Evolutionary conservation across 2,797 vertebrate species (phyloP).

Genomic region (Betta splendens): DNA sequence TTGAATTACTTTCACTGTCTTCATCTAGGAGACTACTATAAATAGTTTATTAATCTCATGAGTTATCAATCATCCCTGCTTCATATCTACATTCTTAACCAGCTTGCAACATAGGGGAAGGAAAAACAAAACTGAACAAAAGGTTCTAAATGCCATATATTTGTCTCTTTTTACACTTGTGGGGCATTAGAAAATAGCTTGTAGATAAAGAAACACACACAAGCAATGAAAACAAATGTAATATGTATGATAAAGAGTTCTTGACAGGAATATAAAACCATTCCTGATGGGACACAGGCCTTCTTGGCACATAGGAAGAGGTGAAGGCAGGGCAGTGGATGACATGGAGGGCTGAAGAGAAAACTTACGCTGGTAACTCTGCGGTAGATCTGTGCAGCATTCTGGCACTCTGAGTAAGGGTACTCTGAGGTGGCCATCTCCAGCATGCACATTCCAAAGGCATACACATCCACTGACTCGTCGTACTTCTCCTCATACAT

Average conservation of each 20-base stretch:
- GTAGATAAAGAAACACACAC: constrained; percentile 27
- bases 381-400: constrained; percentile 99
- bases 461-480: constrained; percentile 99
- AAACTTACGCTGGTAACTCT: constrained; percentile 99
- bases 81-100: constrained; percentile 20
- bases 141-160: constrained; percentile 7
- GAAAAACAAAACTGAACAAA: constrained; percentile 12
- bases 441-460: constrained; percentile 99
- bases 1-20: constrained; percentile 26
- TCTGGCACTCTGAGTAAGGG: constrained; percentile 99
- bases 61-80: constrained; percentile 30
- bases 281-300: constrained; percentile 61
- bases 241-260: constrained; percentile 23
- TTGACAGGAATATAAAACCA: constrained; percentile 34
- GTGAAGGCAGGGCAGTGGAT: constrained; percentile 62
- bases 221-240: constrained; percentile 28
- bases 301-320: constrained; percentile 59
- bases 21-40: too few species aligned
- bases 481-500: constrained; percentile 99
- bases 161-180: constrained; percentile 3
- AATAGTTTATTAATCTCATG: too few species aligned
- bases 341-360: constrained; percentile 57
- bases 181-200: background rate
- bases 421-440: constrained; percentile 99
- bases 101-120: constrained; percentile 13